Base-by-base conservation (phyloP, 2,113 vertebrate genomes). In the Neotoma lepida region DNA sequence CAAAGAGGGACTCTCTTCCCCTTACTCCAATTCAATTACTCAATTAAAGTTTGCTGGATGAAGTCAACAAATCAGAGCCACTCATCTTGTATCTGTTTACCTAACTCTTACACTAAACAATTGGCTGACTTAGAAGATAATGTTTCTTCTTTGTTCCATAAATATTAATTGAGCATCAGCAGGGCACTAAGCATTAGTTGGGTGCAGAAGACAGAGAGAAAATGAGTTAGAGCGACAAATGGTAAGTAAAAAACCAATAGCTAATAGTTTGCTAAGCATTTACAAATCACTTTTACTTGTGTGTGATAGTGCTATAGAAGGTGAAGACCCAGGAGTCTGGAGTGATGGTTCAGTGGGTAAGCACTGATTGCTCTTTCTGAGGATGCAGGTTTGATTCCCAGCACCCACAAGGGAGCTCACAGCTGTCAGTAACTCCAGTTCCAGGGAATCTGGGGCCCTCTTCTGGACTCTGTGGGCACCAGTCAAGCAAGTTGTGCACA, bases 91-190 rank as follows among this genome's bases (percentile, higher is more conserved):
- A 63, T 46, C 51, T 49, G 28, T 54, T 66, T 77, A n/a, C 14
- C 39, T 87, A 87, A 44, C 17, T 73, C 61, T 56, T 87, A 18
- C 54, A 87, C 92, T 88, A 85, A 94, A 86, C 56, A 73, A 46
- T 17, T 17, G 28, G 46, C 14, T 94, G 41, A 56, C 56, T 70
- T 84, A 74, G 74, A 90, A 89, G 28, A 78, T 49, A 30, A 41
- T 18, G 17, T 74, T 91, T 86, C 61, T 68, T 89, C 56, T 73
- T 94, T 9, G 44, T 35, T 77, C 28, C 44, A 87, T 76, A 89
- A 71, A 71, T 85, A 92, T 80, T 87, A 78, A 44, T 35, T 46
- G 4, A 41, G 41, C 49, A 92, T 44, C 70, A 92, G 26, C 0
- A 44, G 35, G 71, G 49, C 13, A 6, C 63, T 92, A 86, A 64